Base-by-base conservation (phyloP, 2,888 invertebrate species). In the Acrobasis consociella region DNA sequence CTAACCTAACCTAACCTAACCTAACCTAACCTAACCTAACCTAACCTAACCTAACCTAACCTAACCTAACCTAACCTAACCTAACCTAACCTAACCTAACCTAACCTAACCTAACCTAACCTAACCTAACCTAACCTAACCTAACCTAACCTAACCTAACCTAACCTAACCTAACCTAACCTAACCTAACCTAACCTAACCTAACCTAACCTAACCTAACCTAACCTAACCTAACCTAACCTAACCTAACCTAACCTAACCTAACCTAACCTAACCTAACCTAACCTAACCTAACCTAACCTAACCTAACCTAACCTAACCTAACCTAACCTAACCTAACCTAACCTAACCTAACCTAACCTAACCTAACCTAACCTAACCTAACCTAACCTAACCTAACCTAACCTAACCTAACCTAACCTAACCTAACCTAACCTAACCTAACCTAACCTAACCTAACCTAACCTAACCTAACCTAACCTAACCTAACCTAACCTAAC, bases 191-290 rank as follows among this genome's bases (percentile, higher is more conserved):
- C 66, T 64, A 64, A 65, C 65, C 68, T 65, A 65, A 66, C 67
- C 66, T 65, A 56, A 61, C 64, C 64, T 60, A 63, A 65, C 67
- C 67, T 64, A 69, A 69, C 68, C 68, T 67, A 68, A 68, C 68
- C 66, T 65, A 68, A 68, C 67, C 66, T 64, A 68, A 66, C 68
- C 68, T 65, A 65, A 69, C 65, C 68, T 65, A 67, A 69, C 68
- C 67, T 65, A 69, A 69, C 68, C 67, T 65, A 69, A 65, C 67
- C 67, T 64, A 67, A 67, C 69, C 69, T 66, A 69, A 69, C 68
- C 67, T 64, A 67, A 65, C 64, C 64, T 63, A 68, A 64, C 68
- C 67, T 67, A 67, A 65, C 65, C 66, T 66, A 67, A 66, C 66
- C 66, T 66, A 67, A 69, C 66, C 67, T 66, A 67, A 67, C 69